phyloP scores from a whole-genome alignment of 1,140 invertebrate genomes.

The Lucilia sericata region DNA sequence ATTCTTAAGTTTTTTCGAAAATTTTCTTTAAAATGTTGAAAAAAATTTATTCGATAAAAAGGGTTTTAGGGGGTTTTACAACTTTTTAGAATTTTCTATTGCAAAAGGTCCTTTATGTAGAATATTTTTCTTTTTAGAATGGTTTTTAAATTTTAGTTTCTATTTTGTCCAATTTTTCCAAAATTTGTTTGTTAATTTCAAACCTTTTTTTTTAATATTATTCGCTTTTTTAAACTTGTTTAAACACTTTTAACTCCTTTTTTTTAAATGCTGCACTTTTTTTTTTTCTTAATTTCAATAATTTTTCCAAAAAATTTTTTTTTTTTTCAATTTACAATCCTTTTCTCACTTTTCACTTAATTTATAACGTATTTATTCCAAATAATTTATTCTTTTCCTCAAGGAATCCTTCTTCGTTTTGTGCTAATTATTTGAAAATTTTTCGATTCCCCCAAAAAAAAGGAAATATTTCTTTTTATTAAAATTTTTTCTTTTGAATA shows the following conservation, averaged over 20 bases:
- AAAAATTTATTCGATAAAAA: no score
- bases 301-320: background rate
- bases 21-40: no score
- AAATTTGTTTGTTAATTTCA: background rate
- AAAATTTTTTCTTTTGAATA: background rate
- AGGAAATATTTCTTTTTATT: background rate
- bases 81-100: no score
- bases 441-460: background rate
- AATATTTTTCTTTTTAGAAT: no score
- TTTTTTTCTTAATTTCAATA: background rate
- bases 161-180: background rate
- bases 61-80: no score
- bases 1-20: no score
- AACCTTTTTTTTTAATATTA: background rate
- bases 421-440: slow-evolving; percentile 11
- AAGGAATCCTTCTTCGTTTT: background rate
- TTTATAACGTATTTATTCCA: background rate
- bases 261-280: slow-evolving; percentile 29
- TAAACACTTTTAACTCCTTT: background rate
- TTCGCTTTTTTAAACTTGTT: no score
- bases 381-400: background rate
- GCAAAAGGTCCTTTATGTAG: no score
- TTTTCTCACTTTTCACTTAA: background rate
- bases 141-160: no score
- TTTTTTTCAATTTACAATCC: background rate